These are phyloP conservation scores for Meloidogyne hapla DNA, from an alignment of 1,140 invertebrate species.

Conservation along the genomic window DNA sequence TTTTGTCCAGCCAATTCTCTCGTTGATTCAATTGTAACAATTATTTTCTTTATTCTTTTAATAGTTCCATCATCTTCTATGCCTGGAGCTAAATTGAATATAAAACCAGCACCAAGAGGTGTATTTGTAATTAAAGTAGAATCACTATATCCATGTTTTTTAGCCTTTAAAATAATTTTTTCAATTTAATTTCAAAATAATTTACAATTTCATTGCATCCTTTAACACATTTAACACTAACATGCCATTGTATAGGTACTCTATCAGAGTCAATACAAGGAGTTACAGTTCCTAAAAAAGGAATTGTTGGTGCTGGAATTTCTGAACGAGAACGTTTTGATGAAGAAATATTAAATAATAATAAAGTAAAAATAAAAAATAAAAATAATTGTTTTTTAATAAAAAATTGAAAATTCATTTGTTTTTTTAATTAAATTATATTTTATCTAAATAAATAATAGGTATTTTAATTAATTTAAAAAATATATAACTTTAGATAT, in stretches of 20 bases:
- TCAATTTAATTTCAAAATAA: too few species aligned
- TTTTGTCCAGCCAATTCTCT: neutral
- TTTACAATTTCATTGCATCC: neutral
- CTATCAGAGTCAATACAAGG: neutral
- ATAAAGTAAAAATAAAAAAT: neutral
- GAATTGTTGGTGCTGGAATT: neutral
- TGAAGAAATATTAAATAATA: neutral
- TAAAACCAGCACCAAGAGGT: neutral
- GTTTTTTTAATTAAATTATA: neutral
- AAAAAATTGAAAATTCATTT: neutral
- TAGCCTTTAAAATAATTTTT: neutral
- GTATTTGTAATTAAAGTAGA: neutral
- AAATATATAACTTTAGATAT: too few species aligned
- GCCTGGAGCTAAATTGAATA: neutral
- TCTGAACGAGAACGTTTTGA: neutral
- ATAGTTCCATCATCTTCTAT: slow-evolving; percentile 1
- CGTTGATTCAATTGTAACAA: neutral
- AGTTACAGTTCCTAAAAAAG: neutral
- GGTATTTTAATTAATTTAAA: neutral
- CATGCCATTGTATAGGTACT: neutral
- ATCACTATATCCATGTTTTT: neutral
- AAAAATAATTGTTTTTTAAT: neutral
- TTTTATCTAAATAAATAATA: neutral
- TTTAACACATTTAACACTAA: neutral
- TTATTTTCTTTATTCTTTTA: neutral